Percentiles rank a stretch among this genome's conserved stretches.
Evolutionary conservation across 1,140 invertebrate genomes (phyloP).

Genomic region (Daktulosphaira vitifoliae): DNA sequence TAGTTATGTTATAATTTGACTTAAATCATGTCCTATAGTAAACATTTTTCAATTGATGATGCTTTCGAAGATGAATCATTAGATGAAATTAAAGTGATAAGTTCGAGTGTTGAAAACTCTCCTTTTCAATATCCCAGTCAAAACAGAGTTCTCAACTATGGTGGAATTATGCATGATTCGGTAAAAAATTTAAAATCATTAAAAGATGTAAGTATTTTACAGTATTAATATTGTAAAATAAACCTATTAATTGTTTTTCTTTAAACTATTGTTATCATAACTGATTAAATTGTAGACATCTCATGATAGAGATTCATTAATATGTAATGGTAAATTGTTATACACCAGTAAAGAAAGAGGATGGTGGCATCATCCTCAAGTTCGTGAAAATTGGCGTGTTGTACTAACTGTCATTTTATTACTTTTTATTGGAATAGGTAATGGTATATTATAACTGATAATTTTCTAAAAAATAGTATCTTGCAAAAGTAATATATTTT

Average conservation of each 20-base stretch:
- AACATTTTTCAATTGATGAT: constrained; percentile 69
- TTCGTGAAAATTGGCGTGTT: constrained; percentile 75
- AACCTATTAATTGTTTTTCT: too few species aligned
- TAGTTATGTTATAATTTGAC: too few species aligned
- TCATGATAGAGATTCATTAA: constrained; percentile 68
- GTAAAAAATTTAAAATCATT: constrained; percentile 35
- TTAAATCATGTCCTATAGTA: constrained; percentile 45
- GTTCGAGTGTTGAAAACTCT: constrained; percentile 55
- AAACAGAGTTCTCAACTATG: constrained; percentile 35
- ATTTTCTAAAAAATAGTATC: too few species aligned
- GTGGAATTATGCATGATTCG: constrained; percentile 36
- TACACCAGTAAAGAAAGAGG: constrained; percentile 45
- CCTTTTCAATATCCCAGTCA: constrained; percentile 44
- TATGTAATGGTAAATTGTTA: constrained; percentile 51
- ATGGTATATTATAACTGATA: constrained; percentile 27
- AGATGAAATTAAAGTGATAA: constrained; percentile 60
- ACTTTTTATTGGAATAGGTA: constrained; percentile 64
- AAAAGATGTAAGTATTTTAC: constrained; percentile 42
- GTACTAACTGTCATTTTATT: constrained; percentile 67
- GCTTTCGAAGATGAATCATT: constrained; percentile 69
- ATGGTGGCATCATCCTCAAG: constrained; percentile 74
- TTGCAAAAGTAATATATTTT: constrained; percentile 10
- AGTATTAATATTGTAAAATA: too few species aligned
- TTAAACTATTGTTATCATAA: neutral
- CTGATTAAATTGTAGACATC: constrained; percentile 53